phyloP scores from a whole-genome alignment of 2,888 invertebrate genomes.

The Pecten maximus region DNA sequence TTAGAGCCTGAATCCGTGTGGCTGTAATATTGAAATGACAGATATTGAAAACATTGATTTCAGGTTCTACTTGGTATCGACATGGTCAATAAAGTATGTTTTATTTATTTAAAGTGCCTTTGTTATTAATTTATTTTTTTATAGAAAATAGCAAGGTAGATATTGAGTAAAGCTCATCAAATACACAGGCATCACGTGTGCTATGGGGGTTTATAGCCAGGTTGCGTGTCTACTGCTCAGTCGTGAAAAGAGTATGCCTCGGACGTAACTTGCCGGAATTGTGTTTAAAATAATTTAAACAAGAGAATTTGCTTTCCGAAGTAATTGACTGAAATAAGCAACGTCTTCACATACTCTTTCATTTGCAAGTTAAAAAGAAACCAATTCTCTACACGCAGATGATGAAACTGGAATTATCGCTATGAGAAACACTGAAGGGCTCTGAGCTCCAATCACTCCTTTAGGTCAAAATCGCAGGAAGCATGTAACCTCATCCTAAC shows the following conservation, averaged over 20 bases:
- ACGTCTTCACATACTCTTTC: background rate
- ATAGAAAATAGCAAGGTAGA: too few relatives aligned
- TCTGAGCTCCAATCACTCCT: background rate
- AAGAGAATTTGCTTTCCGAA: background rate
- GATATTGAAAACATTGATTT: too few relatives aligned
- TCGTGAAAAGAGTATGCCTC: background rate
- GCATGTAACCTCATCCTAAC: background rate
- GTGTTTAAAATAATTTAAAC: background rate
- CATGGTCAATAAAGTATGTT: too few relatives aligned
- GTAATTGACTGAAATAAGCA: conserved; percentile 6
- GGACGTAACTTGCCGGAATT: background rate
- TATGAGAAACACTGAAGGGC: background rate
- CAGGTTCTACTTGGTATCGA: too few relatives aligned
- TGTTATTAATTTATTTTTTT: too few relatives aligned
- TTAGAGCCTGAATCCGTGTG: too few relatives aligned
- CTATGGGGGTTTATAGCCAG: background rate
- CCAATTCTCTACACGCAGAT: background rate
- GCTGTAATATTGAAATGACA: too few relatives aligned
- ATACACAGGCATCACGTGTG: background rate
- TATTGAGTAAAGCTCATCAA: too few relatives aligned
- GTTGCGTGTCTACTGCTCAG: background rate
- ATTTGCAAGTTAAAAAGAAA: background rate
- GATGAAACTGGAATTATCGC: background rate
- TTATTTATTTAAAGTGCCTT: too few relatives aligned
- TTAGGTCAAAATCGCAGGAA: background rate